A percentile compares a stretch with the other conserved stretches of the same genome.
These are phyloP conservation scores for Cryptoleucopteryx plumbea DNA, from an alignment of 2,113 vertebrate species.

Conservation along the genomic window DNA sequence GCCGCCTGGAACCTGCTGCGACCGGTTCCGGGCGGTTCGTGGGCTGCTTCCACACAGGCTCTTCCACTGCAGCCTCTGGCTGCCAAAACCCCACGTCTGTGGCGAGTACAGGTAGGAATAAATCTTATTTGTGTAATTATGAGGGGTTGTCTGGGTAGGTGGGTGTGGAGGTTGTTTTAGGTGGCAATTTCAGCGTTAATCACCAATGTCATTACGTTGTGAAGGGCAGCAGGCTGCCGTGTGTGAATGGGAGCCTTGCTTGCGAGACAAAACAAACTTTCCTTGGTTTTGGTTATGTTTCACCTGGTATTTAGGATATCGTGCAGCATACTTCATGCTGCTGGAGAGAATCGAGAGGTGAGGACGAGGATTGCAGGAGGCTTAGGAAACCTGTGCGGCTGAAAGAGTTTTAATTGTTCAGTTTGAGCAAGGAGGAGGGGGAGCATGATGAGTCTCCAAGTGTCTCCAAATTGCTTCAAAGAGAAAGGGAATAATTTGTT, in stretches of 20 bases:
- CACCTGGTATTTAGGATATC: background rate
- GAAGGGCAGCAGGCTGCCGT: too few species aligned
- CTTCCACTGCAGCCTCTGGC: too few species aligned
- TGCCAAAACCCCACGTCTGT: fast-evolving
- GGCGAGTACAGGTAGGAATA: background rate
- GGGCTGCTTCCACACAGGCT: too few species aligned
- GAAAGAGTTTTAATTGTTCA: background rate
- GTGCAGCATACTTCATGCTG: fast-evolving
- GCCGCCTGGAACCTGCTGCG: background rate
- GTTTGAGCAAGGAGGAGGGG: background rate
- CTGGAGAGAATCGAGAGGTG: background rate
- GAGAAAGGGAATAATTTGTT: slow-evolving; percentile 13
- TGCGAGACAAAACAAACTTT: background rate
- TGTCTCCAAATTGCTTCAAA: background rate
- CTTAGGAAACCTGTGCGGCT: background rate
- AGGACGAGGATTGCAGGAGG: background rate
- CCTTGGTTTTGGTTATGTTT: background rate
- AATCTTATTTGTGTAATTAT: background rate
- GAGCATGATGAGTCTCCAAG: background rate
- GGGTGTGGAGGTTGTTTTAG: background rate
- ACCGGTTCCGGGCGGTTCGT: fast-evolving
- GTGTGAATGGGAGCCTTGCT: too few species aligned
- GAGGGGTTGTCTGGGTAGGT: background rate
- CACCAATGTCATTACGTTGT: fast-evolving
- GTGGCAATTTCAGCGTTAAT: fast-evolving